phyloP scores from a whole-genome alignment of 92 coral and sea anemone species.

The Bergia puertoricense region DNA sequence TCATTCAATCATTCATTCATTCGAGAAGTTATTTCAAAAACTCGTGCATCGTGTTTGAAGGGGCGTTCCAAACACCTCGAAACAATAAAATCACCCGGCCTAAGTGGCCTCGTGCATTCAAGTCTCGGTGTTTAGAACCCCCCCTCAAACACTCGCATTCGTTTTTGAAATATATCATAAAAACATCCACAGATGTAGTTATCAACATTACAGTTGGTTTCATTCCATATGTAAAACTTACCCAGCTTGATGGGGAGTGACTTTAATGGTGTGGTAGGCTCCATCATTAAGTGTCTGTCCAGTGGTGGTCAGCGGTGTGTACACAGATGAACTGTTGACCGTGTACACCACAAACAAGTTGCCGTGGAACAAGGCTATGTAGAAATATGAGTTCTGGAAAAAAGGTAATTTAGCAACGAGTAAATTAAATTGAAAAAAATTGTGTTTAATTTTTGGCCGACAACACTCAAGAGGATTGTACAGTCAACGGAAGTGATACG shows the following conservation, averaged over 20 bases:
- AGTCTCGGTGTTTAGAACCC: too few species aligned
- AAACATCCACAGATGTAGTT: too few species aligned
- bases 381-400: conserved; percentile 76
- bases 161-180: too few species aligned
- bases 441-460: background rate
- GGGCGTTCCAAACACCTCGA: too few species aligned
- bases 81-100: too few species aligned
- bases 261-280: conserved; percentile 76
- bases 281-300: conserved; percentile 90
- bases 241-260: conserved; percentile 45
- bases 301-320: conserved; percentile 48
- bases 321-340: conserved; percentile 40
- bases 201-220: background rate
- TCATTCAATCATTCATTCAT: too few species aligned
- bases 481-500: too few species aligned
- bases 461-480: too few species aligned
- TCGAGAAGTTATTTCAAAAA: too few species aligned
- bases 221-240: conserved; percentile 12
- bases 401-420: background rate
- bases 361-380: conserved; percentile 89
- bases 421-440: background rate
- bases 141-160: too few species aligned
- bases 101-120: too few species aligned
- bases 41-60: too few species aligned
- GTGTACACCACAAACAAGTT: conserved; percentile 73